Conservation (phyloP, 2,113 vertebrate genomes). For the Gopherus flavomarginatus region DNA sequence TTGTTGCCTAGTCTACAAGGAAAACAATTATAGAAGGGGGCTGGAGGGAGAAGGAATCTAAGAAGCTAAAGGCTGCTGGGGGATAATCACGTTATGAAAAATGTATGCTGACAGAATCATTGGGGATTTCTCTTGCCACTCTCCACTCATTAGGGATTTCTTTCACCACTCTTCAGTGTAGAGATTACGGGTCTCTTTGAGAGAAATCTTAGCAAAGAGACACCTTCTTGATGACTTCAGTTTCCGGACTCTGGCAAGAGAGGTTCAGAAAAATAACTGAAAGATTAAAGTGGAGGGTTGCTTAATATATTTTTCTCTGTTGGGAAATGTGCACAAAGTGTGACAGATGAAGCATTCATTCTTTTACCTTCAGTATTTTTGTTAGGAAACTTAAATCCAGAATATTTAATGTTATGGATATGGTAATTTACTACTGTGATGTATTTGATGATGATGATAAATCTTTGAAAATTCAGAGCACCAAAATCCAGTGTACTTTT, state of each 20-base stretch:
- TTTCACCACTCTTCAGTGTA: slow-evolving; percentile 41
- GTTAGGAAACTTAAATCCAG: not conserved
- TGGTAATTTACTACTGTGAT: not conserved
- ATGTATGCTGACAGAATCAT: slow-evolving; percentile 70
- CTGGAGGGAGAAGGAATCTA: slow-evolving; percentile 11
- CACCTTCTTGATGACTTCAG: not conserved
- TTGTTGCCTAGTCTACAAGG: slow-evolving; percentile 57
- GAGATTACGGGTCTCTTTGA: slow-evolving; percentile 34
- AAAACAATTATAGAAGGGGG: slow-evolving; percentile 61
- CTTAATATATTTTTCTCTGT: not conserved
- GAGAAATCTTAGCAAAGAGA: slow-evolving; percentile 46
- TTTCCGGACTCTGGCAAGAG: slow-evolving; percentile 34
- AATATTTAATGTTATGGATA: not conserved
- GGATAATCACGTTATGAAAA: slow-evolving; percentile 80
- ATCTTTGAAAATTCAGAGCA: not conserved
- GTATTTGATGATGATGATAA: not conserved
- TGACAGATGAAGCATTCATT: not conserved
- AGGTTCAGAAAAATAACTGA: not conserved
- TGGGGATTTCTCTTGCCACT: slow-evolving; percentile 52
- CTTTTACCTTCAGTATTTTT: not conserved
- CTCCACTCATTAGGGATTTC: slow-evolving; percentile 64
- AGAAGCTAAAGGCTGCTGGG: slow-evolving; percentile 62
- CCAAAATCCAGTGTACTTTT: not conserved
- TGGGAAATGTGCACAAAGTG: not conserved
- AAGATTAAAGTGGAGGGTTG: not conserved